Conservation (phyloP, 1,140 invertebrate species). For the Dysdera silvatica region DNA sequence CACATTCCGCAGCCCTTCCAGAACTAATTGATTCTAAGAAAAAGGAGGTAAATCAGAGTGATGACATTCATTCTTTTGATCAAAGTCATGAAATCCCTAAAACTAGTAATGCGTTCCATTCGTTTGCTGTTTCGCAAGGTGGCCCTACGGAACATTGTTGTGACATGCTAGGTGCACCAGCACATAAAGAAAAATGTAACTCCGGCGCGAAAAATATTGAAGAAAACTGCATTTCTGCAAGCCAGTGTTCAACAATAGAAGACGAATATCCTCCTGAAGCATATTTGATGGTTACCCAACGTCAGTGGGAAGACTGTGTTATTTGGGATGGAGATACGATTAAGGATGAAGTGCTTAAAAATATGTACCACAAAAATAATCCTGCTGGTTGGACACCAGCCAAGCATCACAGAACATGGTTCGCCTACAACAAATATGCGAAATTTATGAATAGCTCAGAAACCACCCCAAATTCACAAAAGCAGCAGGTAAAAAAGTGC, state of each 20-base stretch:
- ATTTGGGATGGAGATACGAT: constrained; percentile 96
- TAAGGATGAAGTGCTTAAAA: constrained; percentile 60
- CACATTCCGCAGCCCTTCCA: no score
- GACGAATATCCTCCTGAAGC: constrained; percentile 67
- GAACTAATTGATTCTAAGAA: no score
- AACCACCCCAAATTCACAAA: not conserved
- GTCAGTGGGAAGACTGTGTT: constrained; percentile 96
- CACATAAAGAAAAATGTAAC: constrained; percentile 86
- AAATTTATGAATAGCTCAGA: constrained; percentile 1
- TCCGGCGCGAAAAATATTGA: constrained; percentile 88
- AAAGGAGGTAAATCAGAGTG: no score
- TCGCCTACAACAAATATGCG: constrained; percentile 57
- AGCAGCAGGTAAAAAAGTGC: not conserved
- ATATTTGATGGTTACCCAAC: constrained; percentile 88
- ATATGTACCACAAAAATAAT: constrained; percentile 76
- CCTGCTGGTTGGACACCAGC: constrained; percentile 91
- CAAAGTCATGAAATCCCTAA: constrained; percentile 38
- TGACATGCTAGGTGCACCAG: constrained; percentile 86
- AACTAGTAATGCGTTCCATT: constrained; percentile 52
- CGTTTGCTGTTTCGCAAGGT: constrained; percentile 85
- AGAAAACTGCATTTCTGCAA: constrained; percentile 45
- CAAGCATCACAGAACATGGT: constrained; percentile 77
- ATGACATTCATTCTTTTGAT: no score
- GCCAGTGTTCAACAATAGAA: not conserved
- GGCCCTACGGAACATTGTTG: constrained; percentile 97